Conservation (phyloP, 2,888 invertebrate genomes). For the Melangyna quadrimaculata region DNA sequence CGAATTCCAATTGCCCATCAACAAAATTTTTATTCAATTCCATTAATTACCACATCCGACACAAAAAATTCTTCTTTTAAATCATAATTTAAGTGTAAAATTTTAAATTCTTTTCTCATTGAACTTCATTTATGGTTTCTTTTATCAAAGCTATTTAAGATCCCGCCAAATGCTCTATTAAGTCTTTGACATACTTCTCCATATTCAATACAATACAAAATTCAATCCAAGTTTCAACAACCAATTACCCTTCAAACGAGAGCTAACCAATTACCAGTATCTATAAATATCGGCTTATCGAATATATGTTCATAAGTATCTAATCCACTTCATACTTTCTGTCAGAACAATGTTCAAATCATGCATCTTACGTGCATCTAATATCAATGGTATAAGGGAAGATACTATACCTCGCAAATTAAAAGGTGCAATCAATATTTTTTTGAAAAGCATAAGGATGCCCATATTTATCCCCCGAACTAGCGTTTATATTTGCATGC, state of each 20-base stretch:
- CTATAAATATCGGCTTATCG: conserved; percentile 36
- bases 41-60: too few relatives aligned
- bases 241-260: background rate
- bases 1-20: too few relatives aligned
- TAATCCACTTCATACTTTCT: conserved; percentile 17
- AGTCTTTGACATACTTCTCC: background rate
- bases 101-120: too few relatives aligned
- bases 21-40: too few relatives aligned
- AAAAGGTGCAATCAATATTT: conserved; percentile 69
- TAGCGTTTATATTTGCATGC: conserved; percentile 6
- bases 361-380: background rate
- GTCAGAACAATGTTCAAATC: conserved; percentile 57
- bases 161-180: background rate
- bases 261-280: conserved; percentile 38
- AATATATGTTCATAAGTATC: too few relatives aligned
- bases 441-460: conserved; percentile 36
- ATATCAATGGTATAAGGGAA: background rate
- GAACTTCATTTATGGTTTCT: background rate
- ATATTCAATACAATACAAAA: background rate
- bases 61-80: too few relatives aligned
- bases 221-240: background rate
- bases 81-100: too few relatives aligned
- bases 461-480: conserved; percentile 42
- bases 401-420: conserved; percentile 35
- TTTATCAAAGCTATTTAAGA: background rate